Evolutionary conservation across 2,113 vertebrate genomes (phyloP).

Genomic region (Mesitornis unicolor): DNA sequence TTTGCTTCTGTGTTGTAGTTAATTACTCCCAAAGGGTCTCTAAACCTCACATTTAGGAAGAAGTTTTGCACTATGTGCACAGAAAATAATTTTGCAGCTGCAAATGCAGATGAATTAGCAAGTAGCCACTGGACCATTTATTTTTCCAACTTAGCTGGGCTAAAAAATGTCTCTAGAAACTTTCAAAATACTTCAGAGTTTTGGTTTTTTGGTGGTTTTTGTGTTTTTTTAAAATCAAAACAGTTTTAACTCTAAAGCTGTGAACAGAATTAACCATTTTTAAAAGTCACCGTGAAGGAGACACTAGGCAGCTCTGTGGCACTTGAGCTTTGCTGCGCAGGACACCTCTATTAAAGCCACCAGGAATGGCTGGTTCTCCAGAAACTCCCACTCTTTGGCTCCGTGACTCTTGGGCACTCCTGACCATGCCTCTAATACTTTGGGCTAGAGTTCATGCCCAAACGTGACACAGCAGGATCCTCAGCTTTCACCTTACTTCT

Average conservation of each 20-base stretch:
- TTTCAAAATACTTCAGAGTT: background rate
- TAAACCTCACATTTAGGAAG: constrained; percentile 47
- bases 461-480: background rate
- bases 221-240: background rate
- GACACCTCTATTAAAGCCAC: background rate
- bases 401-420: fast-evolving
- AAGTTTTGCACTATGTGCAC: background rate
- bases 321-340: background rate
- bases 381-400: background rate
- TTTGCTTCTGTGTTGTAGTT: constrained; percentile 27
- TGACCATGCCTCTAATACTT: background rate
- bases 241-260: background rate
- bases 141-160: background rate
- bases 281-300: background rate
- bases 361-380: background rate
- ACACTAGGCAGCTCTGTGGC: background rate
- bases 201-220: background rate
- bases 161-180: background rate
- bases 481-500: background rate
- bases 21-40: constrained; percentile 48
- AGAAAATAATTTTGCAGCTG: constrained; percentile 54
- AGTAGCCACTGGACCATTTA: background rate
- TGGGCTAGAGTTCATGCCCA: background rate
- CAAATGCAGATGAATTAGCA: background rate
- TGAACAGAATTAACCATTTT: background rate